Evolutionary conservation across 2,888 invertebrate genomes (phyloP).

Genomic region (Xestia xanthographa): DNA sequence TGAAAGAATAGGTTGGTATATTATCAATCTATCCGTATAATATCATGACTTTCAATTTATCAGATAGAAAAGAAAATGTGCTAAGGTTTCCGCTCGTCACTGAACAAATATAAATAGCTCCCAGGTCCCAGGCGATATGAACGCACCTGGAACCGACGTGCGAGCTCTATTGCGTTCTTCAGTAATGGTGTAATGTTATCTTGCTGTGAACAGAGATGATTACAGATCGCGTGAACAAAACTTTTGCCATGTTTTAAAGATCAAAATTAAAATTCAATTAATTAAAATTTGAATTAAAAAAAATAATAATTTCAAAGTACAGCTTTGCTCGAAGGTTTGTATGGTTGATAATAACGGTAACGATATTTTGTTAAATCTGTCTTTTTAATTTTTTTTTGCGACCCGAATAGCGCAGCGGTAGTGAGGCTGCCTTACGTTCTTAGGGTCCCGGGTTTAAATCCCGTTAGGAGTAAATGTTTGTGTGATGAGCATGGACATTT

Average conservation of each 20-base stretch:
- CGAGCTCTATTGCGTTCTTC: neutral
- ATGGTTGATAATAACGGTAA: too few relatives aligned
- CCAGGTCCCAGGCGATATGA: neutral
- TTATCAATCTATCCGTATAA: neutral
- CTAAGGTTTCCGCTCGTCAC: neutral
- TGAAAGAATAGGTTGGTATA: neutral
- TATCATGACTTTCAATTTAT: neutral
- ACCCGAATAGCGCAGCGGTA: too few relatives aligned
- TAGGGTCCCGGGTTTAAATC: too few relatives aligned
- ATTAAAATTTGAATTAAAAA: too few relatives aligned
- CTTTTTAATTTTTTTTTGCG: too few relatives aligned
- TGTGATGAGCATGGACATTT: too few relatives aligned
- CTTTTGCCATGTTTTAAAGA: neutral
- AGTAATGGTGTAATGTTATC: slow-evolving; percentile 16
- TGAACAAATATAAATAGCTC: slow-evolving; percentile 1
- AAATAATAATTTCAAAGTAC: too few relatives aligned
- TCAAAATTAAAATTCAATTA: too few relatives aligned
- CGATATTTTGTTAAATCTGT: neutral
- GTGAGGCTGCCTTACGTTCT: too few relatives aligned
- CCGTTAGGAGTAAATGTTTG: too few relatives aligned
- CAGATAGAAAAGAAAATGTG: neutral
- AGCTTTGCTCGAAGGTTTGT: too few relatives aligned
- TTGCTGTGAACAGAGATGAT: neutral
- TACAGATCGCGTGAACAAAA: neutral
- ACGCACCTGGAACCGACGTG: slow-evolving; percentile 9